Evolutionary conservation across 2,113 vertebrate species (phyloP), one percentile per base, ranked within the genome.

Genomic region (Lophius piscatorius): DNA sequence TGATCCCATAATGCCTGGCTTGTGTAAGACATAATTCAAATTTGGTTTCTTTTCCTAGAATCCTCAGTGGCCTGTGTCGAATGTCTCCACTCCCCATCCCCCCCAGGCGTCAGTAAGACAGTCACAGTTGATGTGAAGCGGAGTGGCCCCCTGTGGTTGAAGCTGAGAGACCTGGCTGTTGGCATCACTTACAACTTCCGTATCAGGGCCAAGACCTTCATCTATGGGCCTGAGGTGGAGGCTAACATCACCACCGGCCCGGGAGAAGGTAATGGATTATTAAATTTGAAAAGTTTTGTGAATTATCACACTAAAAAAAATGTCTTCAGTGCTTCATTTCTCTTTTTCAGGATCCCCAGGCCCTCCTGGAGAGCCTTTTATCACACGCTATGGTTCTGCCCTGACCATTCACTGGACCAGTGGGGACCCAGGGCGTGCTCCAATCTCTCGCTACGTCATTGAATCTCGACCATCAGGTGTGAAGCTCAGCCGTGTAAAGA

Each of bases 51-150:
- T 76, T 86, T 74, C 87, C 81, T 59, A 88, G 87, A 82, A 64
- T 87, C 89, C 56, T 91, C 90, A 81, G 85, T 87, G 89, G 87
- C 85, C 86, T 92, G 84, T 89, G 84, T 71, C 87, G 86, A 90
- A 78, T 90, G 88, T 88, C 86, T 85, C 47, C 83, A 86, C 89
- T 91, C 84, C 86, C 87, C 85, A 82, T 90, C 82, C 81, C 72
- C 85, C 63, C 9, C 92, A 97, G 97, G 97, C 0, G 93, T 99
- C 82, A 99, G 97, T 91, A 98, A 98, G 91, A 97, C 96, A 0
- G 97, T 99, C 55, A 98, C 95, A 0, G 96, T 98, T 88, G 97
- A 99, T 0, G 95, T 99, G 88, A 98, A 95, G 86, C 96, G 94
- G 3, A 91, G 60, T 55, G 92, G 92, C 69, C 95, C 95, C 0